These are phyloP conservation scores for Neodiprion lecontei DNA, from an alignment of 1,140 invertebrate species.

Conservation along the genomic window DNA sequence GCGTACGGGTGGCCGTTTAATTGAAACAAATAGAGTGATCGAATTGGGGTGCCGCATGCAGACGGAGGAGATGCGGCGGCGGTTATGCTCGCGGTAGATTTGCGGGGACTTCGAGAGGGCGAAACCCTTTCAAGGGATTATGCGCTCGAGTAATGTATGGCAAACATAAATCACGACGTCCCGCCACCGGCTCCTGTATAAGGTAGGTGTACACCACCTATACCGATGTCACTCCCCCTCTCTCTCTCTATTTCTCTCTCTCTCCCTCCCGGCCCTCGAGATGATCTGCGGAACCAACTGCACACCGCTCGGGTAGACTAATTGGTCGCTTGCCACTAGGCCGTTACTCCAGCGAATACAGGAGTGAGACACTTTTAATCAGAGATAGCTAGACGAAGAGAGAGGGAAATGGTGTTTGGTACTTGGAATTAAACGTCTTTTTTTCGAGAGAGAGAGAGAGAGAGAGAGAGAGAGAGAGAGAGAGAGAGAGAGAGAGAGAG, in stretches of 20 bases:
- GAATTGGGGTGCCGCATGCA: constrained; percentile 23
- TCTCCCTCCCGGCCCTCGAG: neutral
- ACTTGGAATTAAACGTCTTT: too few species aligned
- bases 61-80: constrained; percentile 11
- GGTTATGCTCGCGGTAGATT: neutral
- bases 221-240: constrained; percentile 37
- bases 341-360: too few species aligned
- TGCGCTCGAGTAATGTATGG: constrained; percentile 59
- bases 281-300: neutral
- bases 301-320: neutral
- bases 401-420: too few species aligned
- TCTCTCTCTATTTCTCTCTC: neutral
- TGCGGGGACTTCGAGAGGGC: constrained; percentile 25
- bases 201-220: constrained; percentile 29
- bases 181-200: constrained; percentile 39
- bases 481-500: too few species aligned
- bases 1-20: constrained; percentile 41
- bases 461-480: too few species aligned
- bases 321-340: neutral
- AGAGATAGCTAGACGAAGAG: too few species aligned
- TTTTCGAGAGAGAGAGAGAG: too few species aligned
- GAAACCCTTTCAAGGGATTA: constrained; percentile 58
- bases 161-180: constrained; percentile 58
- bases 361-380: too few species aligned
- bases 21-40: constrained; percentile 60